These are phyloP conservation scores for Penaeus vannamei DNA, from an alignment of 1,140 invertebrate genomes.

Conservation along the genomic window DNA sequence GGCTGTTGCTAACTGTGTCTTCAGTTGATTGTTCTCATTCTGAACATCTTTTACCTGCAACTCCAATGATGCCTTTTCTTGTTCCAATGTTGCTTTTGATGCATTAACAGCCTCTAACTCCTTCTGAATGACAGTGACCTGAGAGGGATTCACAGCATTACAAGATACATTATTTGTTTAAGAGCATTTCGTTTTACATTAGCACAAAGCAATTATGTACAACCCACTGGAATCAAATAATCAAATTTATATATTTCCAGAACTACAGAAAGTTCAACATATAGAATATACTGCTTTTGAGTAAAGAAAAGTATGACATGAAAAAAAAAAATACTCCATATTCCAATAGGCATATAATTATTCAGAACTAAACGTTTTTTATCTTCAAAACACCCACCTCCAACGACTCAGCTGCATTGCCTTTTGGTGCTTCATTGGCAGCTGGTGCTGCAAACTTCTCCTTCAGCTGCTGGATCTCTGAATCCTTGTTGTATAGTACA, in stretches of 20 bases:
- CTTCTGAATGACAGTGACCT: neutral
- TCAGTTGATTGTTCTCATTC: conserved; percentile 38
- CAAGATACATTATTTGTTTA: neutral
- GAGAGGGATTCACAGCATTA: neutral
- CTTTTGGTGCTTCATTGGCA: neutral
- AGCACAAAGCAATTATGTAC: no score
- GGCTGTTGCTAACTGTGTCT: conserved; percentile 33
- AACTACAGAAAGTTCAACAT: no score
- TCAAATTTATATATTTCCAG: no score
- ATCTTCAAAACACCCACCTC: neutral
- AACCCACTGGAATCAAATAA: no score
- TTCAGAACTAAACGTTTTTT: neutral
- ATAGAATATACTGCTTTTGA: neutral
- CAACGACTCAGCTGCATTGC: neutral
- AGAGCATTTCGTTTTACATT: no score
- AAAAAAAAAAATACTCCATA: no score
- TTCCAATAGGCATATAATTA: neutral
- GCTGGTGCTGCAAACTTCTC: conserved; percentile 26
- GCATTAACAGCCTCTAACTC: conserved; percentile 11
- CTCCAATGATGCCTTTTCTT: conserved; percentile 42
- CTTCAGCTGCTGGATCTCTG: conserved; percentile 65
- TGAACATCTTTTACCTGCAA: conserved; percentile 39
- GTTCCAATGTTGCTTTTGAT: conserved; percentile 1
- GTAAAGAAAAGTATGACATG: neutral
- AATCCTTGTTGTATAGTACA: conserved; percentile 66